Base-by-base conservation (phyloP, 2,888 invertebrate genomes). In the Leptopterna dolabrata region DNA sequence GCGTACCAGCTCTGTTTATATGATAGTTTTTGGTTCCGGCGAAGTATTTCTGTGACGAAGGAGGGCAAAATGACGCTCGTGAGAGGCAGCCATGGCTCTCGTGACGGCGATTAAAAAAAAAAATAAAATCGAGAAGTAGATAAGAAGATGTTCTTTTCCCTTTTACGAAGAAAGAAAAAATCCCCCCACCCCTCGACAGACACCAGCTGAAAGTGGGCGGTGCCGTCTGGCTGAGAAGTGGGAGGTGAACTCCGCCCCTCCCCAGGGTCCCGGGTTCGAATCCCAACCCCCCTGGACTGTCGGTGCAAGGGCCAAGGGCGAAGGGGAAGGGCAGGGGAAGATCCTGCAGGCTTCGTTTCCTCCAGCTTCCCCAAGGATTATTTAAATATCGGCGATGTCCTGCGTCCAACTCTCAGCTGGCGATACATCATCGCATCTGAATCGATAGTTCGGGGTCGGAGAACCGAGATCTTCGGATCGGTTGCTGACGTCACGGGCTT, bases 391-490 rank as follows among this genome's bases (percentile, higher is more conserved):
- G 63, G 63, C 24, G 19, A 24, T 19, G 63, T 63, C 63, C 24
- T 63, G 63, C 24, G 27, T 63, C 63, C 9, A 24, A 63, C 63
- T n/a, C 63, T 24, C 63, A 63, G 63, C 63, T 63, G 63, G 24
- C 63, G 63, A 63, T 63, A 63, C 24, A 24, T 63, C 63, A 63
- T 63, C 24, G 63, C 63, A 47, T 63, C 24, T 6, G 63, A 19
- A 63, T n/a, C n/a, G n/a, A 51, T n/a, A 63, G 63, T 63, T 63
- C 63, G 63, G 63, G 63, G 63, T 63, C 63, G 11, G 63, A 63
- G 63, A 63, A 63, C 24, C 4, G 63, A 51, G n/a, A 6, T 16
- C n/a, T 19, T n/a, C 9, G 0, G 11, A 19, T 13, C 47, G 47
- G 1, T 47, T 16, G 63, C 24, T 63, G 63, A 63, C 63, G 63